phyloP scores from a whole-genome alignment of 2,113 vertebrate species.

The Ia io region DNA sequence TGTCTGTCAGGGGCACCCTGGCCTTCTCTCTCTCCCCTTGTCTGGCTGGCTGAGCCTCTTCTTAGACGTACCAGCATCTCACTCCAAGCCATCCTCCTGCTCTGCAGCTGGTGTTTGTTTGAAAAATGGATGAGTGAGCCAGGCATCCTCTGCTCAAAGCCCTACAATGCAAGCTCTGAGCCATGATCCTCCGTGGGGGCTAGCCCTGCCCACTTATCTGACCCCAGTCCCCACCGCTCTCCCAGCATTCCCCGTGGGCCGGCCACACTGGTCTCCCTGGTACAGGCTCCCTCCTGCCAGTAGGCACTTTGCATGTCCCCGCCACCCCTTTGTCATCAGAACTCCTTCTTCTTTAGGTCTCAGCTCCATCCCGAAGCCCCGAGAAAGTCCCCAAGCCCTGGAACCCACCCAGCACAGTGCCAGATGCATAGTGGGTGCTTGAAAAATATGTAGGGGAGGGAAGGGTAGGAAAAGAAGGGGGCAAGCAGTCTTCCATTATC shows the following conservation, averaged over 20 bases:
- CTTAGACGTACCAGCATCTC: no score
- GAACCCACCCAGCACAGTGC: not conserved
- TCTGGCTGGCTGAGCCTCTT: not conserved
- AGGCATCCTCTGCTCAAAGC: not conserved
- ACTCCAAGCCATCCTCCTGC: not conserved
- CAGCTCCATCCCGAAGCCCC: not conserved
- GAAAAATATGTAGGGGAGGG: no score
- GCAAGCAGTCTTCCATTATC: not conserved
- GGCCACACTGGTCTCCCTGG: not conserved
- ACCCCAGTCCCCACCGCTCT: not conserved
- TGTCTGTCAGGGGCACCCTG: fast-evolving
- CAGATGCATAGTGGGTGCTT: fast-evolving
- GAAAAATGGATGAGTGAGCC: not conserved
- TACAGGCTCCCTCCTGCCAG: not conserved
- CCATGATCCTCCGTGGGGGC: fast-evolving
- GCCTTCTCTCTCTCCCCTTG: not conserved
- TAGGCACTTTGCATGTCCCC: fast-evolving
- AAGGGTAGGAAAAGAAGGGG: not conserved
- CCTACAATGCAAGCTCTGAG: not conserved
- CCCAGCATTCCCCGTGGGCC: not conserved
- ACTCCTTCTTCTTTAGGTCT: not conserved
- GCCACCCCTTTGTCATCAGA: fast-evolving
- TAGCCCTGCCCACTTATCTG: not conserved
- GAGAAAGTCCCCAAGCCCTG: not conserved
- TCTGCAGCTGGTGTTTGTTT: not conserved